Evolutionary conservation across 1,140 invertebrate species (phyloP).

Genomic region (Drosophila virilis): DNA sequence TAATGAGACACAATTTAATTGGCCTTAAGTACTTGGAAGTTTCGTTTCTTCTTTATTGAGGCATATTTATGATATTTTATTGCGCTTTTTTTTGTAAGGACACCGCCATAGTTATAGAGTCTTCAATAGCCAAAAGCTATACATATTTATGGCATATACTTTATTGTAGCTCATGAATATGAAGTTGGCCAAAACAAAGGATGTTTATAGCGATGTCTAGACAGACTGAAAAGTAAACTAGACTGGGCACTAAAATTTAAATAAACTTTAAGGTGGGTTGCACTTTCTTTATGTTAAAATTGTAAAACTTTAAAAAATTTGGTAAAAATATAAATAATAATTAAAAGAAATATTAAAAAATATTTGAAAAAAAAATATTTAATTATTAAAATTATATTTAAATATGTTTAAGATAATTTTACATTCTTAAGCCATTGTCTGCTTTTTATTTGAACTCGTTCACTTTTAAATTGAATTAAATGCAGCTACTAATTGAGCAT

Average conservation of each 20-base stretch:
- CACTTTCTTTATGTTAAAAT: too few species aligned
- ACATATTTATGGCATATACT: conserved; percentile 51
- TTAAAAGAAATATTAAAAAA: too few species aligned
- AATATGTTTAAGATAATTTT: too few species aligned
- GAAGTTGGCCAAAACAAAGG: conserved; percentile 14
- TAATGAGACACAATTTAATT: conserved; percentile 47
- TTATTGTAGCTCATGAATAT: conserved; percentile 41
- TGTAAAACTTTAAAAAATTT: too few species aligned
- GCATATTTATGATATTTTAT: conserved; percentile 65
- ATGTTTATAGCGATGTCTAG: conserved; percentile 52
- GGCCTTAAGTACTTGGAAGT: conserved; percentile 24
- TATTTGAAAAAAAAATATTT: too few species aligned
- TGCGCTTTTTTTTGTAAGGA: conserved; percentile 17
- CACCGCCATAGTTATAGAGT: not conserved
- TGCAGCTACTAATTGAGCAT: not conserved
- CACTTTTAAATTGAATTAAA: not conserved
- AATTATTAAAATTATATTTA: too few species aligned
- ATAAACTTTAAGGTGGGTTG: not conserved
- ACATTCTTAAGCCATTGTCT: too few species aligned
- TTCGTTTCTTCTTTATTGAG: conserved; percentile 16
- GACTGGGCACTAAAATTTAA: not conserved
- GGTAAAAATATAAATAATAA: too few species aligned
- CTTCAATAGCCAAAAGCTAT: conserved; percentile 20
- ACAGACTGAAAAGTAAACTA: conserved; percentile 23
- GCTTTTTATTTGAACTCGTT: not conserved